Evolutionary conservation across 2,888 invertebrate species (phyloP).

Genomic region (Halictus quadricinctus): DNA sequence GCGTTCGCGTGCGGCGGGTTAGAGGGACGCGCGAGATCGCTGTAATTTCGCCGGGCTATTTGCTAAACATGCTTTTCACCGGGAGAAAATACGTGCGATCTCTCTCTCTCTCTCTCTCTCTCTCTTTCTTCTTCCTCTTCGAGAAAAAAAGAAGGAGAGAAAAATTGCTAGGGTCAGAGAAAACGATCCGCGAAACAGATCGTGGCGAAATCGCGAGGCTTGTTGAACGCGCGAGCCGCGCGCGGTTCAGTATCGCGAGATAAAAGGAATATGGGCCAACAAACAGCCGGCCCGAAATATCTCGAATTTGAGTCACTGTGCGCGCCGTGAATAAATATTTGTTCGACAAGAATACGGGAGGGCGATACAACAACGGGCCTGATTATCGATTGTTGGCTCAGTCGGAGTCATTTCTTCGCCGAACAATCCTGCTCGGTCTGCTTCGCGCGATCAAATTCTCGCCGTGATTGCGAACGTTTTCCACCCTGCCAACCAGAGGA

Average conservation of each 20-base stretch:
- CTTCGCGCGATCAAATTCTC: slow-evolving; percentile 36
- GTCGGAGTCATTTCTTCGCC: slow-evolving; percentile 45
- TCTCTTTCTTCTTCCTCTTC: not conserved
- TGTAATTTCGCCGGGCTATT: slow-evolving; percentile 49
- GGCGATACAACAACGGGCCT: slow-evolving; percentile 43
- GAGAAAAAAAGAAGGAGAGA: not conserved
- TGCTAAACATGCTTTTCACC: slow-evolving; percentile 26
- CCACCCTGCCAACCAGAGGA: not conserved
- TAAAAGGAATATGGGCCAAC: slow-evolving; percentile 39
- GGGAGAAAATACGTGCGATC: not conserved
- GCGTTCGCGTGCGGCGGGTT: slow-evolving; percentile 55
- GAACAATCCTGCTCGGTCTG: slow-evolving; percentile 40
- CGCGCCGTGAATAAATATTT: slow-evolving; percentile 61
- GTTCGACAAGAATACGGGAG: slow-evolving; percentile 48
- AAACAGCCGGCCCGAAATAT: slow-evolving; percentile 52
- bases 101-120: not conserved
- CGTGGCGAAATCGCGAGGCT: not conserved
- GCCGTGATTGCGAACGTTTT: not conserved
- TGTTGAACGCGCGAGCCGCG: not conserved
- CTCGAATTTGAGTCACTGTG: slow-evolving; percentile 50
- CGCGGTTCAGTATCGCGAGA: slow-evolving; percentile 1
- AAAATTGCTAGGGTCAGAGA: not conserved
- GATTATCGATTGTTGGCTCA: slow-evolving; percentile 61
- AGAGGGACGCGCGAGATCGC: slow-evolving; percentile 42
- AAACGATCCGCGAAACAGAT: not conserved